These are phyloP conservation scores for Agelaius phoeniceus DNA, from an alignment of 2,113 vertebrate genomes.

Conservation along the genomic window DNA sequence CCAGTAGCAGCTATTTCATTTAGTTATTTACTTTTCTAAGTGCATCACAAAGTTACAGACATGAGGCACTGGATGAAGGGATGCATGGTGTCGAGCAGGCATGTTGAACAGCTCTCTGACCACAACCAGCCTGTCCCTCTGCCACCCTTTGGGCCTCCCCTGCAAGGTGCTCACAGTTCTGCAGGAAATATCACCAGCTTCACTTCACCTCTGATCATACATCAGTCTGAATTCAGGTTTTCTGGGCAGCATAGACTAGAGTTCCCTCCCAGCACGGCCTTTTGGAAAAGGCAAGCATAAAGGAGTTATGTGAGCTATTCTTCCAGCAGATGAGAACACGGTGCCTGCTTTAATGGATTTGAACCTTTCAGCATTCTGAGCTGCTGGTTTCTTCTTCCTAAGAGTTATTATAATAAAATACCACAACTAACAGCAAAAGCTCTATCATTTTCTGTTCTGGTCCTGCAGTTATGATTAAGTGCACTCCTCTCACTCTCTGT, in stretches of 20 bases:
- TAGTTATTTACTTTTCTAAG: not conserved
- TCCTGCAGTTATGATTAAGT: conserved; percentile 70
- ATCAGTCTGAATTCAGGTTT: not conserved
- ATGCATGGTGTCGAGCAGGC: fast-evolving
- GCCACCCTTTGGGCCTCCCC: not conserved
- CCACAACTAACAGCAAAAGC: conserved; percentile 54
- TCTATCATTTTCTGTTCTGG: conserved; percentile 52
- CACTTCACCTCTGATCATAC: not conserved
- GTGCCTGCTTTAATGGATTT: not conserved
- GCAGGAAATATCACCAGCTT: not conserved
- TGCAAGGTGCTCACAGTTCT: not conserved
- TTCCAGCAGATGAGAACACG: not conserved
- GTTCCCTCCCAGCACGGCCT: not conserved
- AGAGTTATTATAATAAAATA: conserved; percentile 63
- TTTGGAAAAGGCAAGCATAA: not conserved
- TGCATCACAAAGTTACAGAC: not conserved
- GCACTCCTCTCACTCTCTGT: conserved; percentile 8
- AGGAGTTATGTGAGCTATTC: not conserved
- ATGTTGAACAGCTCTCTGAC: not conserved
- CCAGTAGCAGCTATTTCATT: not conserved
- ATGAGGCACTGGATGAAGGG: not conserved
- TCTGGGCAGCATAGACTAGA: not conserved
- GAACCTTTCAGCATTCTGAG: not conserved
- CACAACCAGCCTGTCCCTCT: not conserved
- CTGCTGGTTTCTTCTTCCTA: not conserved